Base-by-base conservation (phyloP, 2,888 invertebrate species). In the Tanytarsus gracilentus region DNA sequence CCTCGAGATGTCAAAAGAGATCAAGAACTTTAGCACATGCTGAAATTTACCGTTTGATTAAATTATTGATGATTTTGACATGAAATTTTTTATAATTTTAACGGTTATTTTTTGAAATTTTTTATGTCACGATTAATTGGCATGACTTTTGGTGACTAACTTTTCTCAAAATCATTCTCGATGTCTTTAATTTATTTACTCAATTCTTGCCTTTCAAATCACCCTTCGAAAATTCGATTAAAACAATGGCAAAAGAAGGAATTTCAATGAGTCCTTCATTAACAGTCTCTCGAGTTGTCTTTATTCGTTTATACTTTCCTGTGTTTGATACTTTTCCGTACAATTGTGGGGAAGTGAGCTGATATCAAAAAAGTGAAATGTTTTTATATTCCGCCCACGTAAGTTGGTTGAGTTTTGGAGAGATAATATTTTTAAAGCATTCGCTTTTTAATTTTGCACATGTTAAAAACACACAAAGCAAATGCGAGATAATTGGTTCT, bases 331-430 rank as follows among this genome's bases (percentile, higher is more conserved):
- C 1, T 36, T 36, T 14, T 36, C 36, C 36, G n/a, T 36, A 3
- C 8, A 14, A 33, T 11, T 5, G n/a, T 5, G 5, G n/a, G 36
- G 14, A 36, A 6, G 14, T 16, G n/a, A 2, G 23, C 18, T 2
- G 18, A 11, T 21, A 18, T 9, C 16, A 14, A 18, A 16, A 40
- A 9, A 40, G 21, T 4, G 2, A 40, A 40, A 40, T 21, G 23
- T 44, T 44, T 44, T 44, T 44, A 9, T 16, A 49, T 49, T 49
- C 49, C 25, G 14, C 26, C 26, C 49, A 49, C 49, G 49, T 49
- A 49, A 49, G 27, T 49, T 39, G 6, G 39, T 8, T 39, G 29
- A 29, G 29, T 7, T 9, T 29, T 9, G 29, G 9, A 9, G 7
- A 29, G 44, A 23, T 44, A 44, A 44, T 44, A 18, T 44, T 44